phyloP scores from a whole-genome alignment of 2,888 invertebrate genomes.

The Sinotaia quadrata region DNA sequence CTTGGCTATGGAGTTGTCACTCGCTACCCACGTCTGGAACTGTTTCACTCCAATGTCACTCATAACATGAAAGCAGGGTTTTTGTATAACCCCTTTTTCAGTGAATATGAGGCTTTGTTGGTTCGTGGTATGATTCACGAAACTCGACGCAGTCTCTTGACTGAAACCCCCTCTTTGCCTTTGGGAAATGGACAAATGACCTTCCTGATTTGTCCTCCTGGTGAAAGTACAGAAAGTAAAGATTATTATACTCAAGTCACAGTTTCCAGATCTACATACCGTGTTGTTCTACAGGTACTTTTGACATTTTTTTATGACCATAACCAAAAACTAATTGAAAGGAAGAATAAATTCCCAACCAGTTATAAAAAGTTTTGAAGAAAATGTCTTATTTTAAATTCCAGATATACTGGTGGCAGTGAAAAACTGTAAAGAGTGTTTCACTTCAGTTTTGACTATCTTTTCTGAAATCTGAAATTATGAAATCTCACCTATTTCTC shows the following conservation, averaged over 20 bases:
- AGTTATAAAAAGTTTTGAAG: too few relatives aligned
- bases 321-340: too few relatives aligned
- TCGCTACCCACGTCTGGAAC: conserved; percentile 80
- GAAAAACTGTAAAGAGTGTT: too few relatives aligned
- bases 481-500: too few relatives aligned
- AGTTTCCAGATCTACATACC: conserved; percentile 31
- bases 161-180: conserved; percentile 20
- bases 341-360: too few relatives aligned
- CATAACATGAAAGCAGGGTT: conserved; percentile 91
- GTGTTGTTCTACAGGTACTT: conserved; percentile 47
- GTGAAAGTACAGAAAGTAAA: conserved; percentile 36
- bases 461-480: too few relatives aligned
- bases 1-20: conserved; percentile 87
- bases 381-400: too few relatives aligned
- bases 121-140: conserved; percentile 63
- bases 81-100: conserved; percentile 90
- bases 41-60: conserved; percentile 82
- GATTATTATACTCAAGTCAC: conserved; percentile 49
- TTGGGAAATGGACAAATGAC: conserved; percentile 48
- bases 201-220: conserved; percentile 52
- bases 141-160: conserved; percentile 42
- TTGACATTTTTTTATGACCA: background rate
- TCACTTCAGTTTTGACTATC: too few relatives aligned
- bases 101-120: conserved; percentile 72
- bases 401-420: too few relatives aligned